Evolutionary conservation across 2,113 vertebrate genomes (phyloP).

Genomic region (Psittacara wagleri): DNA sequence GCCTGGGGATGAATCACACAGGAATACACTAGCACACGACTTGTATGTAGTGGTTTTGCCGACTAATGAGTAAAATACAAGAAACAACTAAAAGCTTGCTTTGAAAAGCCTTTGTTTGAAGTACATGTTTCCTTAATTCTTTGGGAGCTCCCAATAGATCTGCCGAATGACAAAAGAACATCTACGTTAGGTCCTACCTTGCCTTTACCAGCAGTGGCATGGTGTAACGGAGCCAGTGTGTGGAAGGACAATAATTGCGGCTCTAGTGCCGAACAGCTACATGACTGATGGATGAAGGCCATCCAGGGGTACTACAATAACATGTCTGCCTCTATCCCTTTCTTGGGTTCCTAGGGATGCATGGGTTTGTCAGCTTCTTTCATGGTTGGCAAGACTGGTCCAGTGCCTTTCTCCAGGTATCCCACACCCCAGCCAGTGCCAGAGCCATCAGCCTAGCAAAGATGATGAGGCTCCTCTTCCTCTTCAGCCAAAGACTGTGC

Average conservation of each 20-base stretch:
- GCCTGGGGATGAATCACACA: not conserved
- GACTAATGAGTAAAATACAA: not conserved
- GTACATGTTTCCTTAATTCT: not conserved
- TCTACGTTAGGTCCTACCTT: not conserved
- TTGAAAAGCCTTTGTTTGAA: not conserved
- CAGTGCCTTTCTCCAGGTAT: not conserved
- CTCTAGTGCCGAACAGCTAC: accelerated
- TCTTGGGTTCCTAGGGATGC: not conserved
- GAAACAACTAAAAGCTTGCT: not conserved
- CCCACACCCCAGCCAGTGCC: not conserved
- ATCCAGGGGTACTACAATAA: not conserved
- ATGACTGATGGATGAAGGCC: not conserved
- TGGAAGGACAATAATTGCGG: not conserved
- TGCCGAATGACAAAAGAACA: accelerated
- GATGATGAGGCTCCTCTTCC: not conserved
- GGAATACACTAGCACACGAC: not conserved
- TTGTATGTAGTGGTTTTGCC: not conserved
- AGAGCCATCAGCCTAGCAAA: not conserved
- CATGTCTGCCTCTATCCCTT: not conserved
- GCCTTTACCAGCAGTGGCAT: not conserved
- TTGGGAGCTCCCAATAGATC: not conserved
- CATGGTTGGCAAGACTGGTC: accelerated
- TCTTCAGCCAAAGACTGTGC: not conserved
- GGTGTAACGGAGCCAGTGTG: not conserved
- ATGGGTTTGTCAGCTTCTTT: not conserved